These are phyloP conservation scores for Egretta garzetta DNA, from an alignment of 2,113 vertebrate genomes.

Conservation along the genomic window DNA sequence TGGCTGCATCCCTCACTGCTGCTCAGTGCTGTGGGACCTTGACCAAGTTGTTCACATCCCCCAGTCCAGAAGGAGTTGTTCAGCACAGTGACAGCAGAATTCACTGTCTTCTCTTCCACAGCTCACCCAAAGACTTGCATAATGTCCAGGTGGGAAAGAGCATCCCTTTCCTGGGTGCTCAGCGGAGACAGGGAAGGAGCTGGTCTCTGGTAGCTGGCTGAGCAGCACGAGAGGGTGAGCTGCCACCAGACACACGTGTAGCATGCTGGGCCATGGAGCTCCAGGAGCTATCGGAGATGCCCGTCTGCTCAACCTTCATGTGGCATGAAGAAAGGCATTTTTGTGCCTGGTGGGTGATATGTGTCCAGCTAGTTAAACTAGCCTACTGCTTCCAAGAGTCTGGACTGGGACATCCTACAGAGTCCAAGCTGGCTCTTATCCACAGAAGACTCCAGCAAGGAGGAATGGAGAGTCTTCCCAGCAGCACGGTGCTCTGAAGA, in stretches of 20 bases:
- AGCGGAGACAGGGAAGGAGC: background rate
- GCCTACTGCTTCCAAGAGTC: background rate
- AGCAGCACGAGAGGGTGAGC: background rate
- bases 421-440: background rate
- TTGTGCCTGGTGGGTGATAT: background rate
- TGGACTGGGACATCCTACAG: background rate
- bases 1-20: background rate
- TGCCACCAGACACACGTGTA: background rate
- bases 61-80: background rate
- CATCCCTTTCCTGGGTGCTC: background rate
- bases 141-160: background rate
- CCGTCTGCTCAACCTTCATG: fast-evolving
- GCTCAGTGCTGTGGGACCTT: background rate
- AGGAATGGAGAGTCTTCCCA: background rate
- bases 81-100: background rate
- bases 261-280: background rate
- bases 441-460: background rate
- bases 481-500: background rate
- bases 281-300: background rate
- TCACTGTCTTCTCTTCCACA: background rate
- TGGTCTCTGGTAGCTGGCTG: background rate
- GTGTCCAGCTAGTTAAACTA: background rate
- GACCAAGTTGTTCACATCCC: background rate
- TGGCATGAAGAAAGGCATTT: background rate
- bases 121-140: background rate